phyloP scores from a whole-genome alignment of 2,113 vertebrate genomes.

The Agapornis roseicollis region DNA sequence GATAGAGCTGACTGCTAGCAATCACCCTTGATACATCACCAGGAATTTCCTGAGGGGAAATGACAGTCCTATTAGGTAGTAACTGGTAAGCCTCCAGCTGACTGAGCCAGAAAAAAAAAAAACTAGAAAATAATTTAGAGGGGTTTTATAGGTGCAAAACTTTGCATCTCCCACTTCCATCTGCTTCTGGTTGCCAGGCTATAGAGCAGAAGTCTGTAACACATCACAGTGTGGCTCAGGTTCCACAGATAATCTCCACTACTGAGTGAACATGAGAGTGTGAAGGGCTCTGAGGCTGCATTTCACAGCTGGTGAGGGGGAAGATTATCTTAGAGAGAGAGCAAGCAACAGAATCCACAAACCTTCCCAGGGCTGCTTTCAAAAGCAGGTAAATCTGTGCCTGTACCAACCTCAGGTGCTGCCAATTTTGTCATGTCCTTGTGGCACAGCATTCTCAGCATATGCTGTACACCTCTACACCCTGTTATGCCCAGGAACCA shows the following conservation, averaged over 20 bases:
- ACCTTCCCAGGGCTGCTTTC: not conserved
- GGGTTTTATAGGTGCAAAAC: not conserved
- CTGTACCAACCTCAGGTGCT: not conserved
- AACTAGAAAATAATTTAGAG: not conserved
- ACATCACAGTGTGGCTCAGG: not conserved
- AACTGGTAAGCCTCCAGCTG: constrained; percentile 43
- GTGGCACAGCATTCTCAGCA: not conserved
- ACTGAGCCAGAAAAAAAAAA: not conserved
- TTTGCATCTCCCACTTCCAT: not conserved
- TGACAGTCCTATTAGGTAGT: constrained; percentile 43
- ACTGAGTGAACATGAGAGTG: not conserved
- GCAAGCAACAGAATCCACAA: not conserved
- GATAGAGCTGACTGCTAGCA: constrained; percentile 53
- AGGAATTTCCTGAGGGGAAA: constrained; percentile 70
- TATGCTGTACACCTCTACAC: not conserved
- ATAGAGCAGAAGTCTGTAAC: not conserved
- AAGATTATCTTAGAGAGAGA: constrained; percentile 13
- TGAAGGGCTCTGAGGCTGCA: constrained; percentile 1
- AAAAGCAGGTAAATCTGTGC: not conserved
- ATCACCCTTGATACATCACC: constrained; percentile 64
- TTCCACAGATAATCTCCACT: not conserved
- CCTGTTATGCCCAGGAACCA: not conserved
- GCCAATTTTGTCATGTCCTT: not conserved
- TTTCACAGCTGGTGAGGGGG: not conserved
- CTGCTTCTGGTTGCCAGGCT: not conserved